Conservation (phyloP, 2,113 vertebrate species). For the Gavialis gangeticus region DNA sequence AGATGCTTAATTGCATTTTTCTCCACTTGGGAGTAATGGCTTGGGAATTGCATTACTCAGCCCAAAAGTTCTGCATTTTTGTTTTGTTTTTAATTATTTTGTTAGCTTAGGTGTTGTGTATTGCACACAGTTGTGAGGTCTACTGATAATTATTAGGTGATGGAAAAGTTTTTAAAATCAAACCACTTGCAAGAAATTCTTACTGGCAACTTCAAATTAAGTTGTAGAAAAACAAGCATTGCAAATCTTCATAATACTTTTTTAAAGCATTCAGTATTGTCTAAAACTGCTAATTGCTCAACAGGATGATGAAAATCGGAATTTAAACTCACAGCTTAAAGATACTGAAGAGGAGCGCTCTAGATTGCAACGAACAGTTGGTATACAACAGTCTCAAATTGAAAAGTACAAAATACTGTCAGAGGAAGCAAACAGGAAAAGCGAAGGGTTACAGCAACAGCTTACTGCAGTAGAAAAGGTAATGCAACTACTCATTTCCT, state of each 20-base stretch:
- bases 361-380: constrained; percentile 83
- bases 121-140: background rate
- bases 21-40: background rate
- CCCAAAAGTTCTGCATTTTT: too few relatives aligned
- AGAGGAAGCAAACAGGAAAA: constrained; percentile 85
- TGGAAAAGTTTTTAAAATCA: background rate
- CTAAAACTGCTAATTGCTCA: constrained; percentile 19
- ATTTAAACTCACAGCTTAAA: constrained; percentile 84
- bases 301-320: constrained; percentile 90
- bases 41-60: background rate
- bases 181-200: background rate
- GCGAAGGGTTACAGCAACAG: constrained; percentile 86
- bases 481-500: background rate
- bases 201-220: background rate
- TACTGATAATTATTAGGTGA: background rate
- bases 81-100: background rate
- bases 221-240: background rate
- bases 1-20: background rate
- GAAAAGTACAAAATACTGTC: constrained; percentile 89
- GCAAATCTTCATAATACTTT: background rate
- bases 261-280: background rate
- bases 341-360: constrained; percentile 84
- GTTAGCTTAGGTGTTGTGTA: background rate
- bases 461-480: constrained; percentile 87
- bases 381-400: constrained; percentile 84